Evolutionary conservation across 2,113 vertebrate genomes (phyloP).

Genomic region (Arvicanthis niloticus): DNA sequence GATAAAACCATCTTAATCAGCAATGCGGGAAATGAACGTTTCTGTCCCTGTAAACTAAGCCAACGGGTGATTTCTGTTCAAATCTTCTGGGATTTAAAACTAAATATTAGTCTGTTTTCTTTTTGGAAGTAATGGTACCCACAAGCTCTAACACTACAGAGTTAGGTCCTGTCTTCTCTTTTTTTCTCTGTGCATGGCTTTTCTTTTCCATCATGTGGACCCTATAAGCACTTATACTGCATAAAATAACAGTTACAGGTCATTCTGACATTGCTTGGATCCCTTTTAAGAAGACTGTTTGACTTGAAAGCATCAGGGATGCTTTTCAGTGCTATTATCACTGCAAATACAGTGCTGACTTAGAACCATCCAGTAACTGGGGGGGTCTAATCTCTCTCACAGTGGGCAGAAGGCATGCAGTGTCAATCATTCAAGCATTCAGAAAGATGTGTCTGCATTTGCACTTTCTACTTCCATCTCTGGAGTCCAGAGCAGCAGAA

Average conservation of each 20-base stretch:
- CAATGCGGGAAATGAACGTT: not conserved
- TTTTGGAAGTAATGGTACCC: not conserved
- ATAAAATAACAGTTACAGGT: not conserved
- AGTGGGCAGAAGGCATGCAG: not conserved
- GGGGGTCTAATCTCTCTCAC: not conserved
- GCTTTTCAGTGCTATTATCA: not conserved
- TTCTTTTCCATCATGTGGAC: not conserved
- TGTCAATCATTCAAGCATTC: not conserved
- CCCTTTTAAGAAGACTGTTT: not conserved
- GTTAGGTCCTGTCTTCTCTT: not conserved
- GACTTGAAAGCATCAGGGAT: not conserved
- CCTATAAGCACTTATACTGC: not conserved
- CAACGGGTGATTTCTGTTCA: not conserved
- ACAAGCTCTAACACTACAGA: not conserved
- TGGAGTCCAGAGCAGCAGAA: not conserved
- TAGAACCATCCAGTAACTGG: not conserved
- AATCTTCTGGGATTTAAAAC: conserved; percentile 38
- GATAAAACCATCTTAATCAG: not conserved
- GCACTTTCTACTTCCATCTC: not conserved
- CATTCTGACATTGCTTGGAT: not conserved
- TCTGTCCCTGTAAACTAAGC: conserved; percentile 53
- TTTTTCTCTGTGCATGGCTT: not conserved
- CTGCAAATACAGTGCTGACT: not conserved
- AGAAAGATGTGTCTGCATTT: not conserved
- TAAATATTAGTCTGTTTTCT: not conserved